Base-by-base conservation (phyloP, 2,797 vertebrate genomes). In the Urocyon cinereoargenteus region DNA sequence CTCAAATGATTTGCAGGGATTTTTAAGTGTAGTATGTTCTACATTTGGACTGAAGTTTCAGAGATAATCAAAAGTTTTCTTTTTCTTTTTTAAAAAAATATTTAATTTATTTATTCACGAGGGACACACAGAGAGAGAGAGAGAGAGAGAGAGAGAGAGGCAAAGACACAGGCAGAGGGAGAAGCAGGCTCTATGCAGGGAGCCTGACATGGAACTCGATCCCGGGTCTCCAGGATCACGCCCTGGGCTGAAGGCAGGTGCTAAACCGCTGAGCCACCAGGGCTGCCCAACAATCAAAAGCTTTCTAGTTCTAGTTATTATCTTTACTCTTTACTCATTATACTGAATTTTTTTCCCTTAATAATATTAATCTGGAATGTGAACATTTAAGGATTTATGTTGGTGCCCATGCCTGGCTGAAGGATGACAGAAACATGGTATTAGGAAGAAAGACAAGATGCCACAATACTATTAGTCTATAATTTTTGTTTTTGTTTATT, bases 331-430 rank as follows among this genome's bases (percentile, higher is more conserved):
- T 82, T 79, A 26, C 13, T 57, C 18, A 70, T 3, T 87, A 84
- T 86, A 40, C 26, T 62, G 51, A 94, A 3, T 70, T 34, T 18
- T 84, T 70, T 15, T 1, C 31, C 66, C 36, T 91, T 21, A 28
- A 7, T 90, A 18, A 21, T 19, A 78, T 92, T 95, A 53, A 61
- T 86, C 61, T 84, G 22, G 14, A 26, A 77, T 82, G 13, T 77
- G 62, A 45, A n/a, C 59, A 84, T 40, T 96, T 92, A 86, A 95
- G 51, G 28, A 75, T 79, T 91, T 81, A 82, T 91, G 31, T 75
- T 78, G 22, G 22, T 89, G 21, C 13, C 24, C 26, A 19, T 66
- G 45, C 57, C 49, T 94, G 61, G 66, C 22, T 81, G 7, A 75
- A 6, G 31, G 22, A 45, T 85, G 57, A 36, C 21, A 45, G 78